Base-by-base conservation (phyloP, 2,113 vertebrate species). In the Lagopus muta region DNA sequence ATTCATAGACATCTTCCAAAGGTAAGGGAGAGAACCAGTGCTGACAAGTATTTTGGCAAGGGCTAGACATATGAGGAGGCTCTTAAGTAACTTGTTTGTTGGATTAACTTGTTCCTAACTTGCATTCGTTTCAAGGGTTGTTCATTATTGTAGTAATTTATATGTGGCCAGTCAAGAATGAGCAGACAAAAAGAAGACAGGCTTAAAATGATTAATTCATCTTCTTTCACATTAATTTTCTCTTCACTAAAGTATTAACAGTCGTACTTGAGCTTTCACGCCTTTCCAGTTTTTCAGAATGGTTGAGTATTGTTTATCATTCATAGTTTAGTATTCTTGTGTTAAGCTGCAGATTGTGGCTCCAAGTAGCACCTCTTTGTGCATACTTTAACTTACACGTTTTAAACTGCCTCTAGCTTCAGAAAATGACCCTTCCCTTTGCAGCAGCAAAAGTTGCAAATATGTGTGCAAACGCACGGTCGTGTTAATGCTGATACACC, bases 181-280 rank as follows among this genome's bases (percentile, higher is more conserved):
- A 91, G 47, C 14, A 78, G 22, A 45, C 32, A 78, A 61, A 48
- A 70, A 67, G 48, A 28, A 57, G 27, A 75, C 16, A 50, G n/a
- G 47, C 52, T 88, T 82, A 66, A 91, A 80, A 83, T 86, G 8
- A 90, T 93, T 60, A 22, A 55, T 90, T 92, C 65, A 47, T 65
- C 25, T 75, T 74, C 57, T 67, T 74, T 69, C 73, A 52, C 34
- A n/a, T 66, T 83, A 47, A 92, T 83, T 96, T 95, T 83, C 38
- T 66, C 28, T 58, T 86, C 45, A 24, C 40, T 76, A 71, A 94
- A 82, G 62, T 88, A 89, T 28, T 69, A 94, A 75, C 55, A 66
- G 42, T 57, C 19, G 17, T 61, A 62, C 48, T 66, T 0, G 0
- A 73, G n/a, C 45, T 54, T 54, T 82, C 30, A 17, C 13, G 79